phyloP scores from a whole-genome alignment of 2,888 invertebrate genomes.

The Tenthredo livida region DNA sequence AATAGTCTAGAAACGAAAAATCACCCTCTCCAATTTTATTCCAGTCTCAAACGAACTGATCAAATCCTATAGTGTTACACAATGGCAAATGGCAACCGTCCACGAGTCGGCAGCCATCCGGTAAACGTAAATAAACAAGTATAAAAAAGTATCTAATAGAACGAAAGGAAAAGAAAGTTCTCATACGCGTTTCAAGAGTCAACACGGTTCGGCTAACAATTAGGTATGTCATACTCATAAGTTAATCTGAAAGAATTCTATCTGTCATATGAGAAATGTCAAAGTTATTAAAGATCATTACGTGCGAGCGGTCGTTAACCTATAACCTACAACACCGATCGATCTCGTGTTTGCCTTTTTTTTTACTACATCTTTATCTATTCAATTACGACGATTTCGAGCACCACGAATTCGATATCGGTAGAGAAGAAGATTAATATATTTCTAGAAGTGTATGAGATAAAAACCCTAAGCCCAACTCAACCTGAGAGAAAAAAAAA shows the following conservation, averaged over 20 bases:
- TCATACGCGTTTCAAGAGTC: neutral
- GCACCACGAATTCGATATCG: neutral
- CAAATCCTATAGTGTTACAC: neutral
- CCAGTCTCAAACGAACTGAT: neutral
- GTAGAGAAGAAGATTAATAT: neutral
- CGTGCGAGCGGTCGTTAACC: conserved; percentile 9
- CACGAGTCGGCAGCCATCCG: conserved; percentile 33
- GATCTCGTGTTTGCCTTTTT: neutral
- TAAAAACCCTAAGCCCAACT: neutral
- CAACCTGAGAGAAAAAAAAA: neutral
- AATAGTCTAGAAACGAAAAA: neutral
- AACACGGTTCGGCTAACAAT: neutral
- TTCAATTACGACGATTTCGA: neutral
- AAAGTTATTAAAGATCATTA: neutral
- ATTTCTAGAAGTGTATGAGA: neutral
- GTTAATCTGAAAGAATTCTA: neutral
- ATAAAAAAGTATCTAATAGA: neutral
- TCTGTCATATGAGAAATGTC: neutral
- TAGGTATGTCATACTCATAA: conserved; percentile 1
- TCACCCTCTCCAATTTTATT: neutral
- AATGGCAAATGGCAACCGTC: conserved; percentile 48
- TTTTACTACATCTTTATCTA: neutral
- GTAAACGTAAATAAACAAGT: conserved; percentile 46
- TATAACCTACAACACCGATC: neutral
- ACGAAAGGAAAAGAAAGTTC: neutral